Evolutionary conservation across 2,888 invertebrate species (phyloP).

Genomic region (Panzeria rudis): DNA sequence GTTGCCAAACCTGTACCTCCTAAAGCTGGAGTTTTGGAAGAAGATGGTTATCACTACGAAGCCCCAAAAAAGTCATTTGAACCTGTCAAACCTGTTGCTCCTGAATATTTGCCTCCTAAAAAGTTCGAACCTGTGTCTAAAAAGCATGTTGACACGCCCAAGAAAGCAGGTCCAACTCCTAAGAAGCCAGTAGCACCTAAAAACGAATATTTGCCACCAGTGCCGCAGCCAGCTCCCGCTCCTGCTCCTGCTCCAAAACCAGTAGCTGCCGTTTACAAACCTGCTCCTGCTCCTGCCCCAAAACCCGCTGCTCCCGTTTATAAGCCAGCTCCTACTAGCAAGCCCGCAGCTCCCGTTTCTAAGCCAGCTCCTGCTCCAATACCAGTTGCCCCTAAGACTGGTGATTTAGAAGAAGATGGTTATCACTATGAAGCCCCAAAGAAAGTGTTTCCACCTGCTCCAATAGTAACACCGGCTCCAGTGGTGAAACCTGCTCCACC

Average conservation of each 20-base stretch:
- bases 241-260: conserved; percentile 10
- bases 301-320: conserved; percentile 38
- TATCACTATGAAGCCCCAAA: conserved; percentile 76
- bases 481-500: conserved; percentile 49
- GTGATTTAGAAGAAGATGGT: conserved; percentile 78
- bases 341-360: background rate
- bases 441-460: conserved; percentile 27
- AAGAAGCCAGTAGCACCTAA: conserved; percentile 54
- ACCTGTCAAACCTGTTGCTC: conserved; percentile 21
- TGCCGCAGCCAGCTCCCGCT: conserved; percentile 27
- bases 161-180: too few species aligned
- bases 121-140: background rate
- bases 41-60: conserved; percentile 54
- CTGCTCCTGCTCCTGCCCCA: conserved; percentile 22
- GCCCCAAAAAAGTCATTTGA: conserved; percentile 18
- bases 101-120: background rate
- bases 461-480: conserved; percentile 57
- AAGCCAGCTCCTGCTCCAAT: conserved; percentile 25
- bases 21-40: conserved; percentile 20
- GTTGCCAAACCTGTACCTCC: conserved; percentile 28
- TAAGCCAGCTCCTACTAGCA: conserved; percentile 15
- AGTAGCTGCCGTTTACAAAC: conserved; percentile 18
- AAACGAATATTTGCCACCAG: conserved; percentile 71
- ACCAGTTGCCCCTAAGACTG: too few species aligned
- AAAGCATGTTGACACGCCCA: conserved; percentile 8